Base-by-base conservation (phyloP, 2,797 vertebrate species). In the Typhlichthys subterraneus region DNA sequence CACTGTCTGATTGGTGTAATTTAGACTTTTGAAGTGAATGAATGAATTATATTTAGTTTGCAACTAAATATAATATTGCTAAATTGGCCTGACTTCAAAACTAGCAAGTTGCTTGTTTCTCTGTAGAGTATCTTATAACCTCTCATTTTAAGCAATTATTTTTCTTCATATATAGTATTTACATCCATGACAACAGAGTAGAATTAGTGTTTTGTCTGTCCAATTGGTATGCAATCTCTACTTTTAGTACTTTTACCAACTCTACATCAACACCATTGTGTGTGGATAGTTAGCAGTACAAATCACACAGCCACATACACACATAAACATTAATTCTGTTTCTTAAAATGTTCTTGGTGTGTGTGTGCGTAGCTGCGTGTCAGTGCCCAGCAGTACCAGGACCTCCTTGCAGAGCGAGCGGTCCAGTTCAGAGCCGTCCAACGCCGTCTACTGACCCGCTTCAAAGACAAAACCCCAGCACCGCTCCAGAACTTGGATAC, bases 401-500 rank as follows among this genome's bases (percentile, higher is more conserved):
- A 98, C 47, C 89, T 99, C 9, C 89, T 99, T 56, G 94, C 97
- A 1, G 95, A 97, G 90, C 93, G 95, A 66, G 97, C 97, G 0
- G 83, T 97, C 53, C 97, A 99, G 57, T 99, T 99, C 77, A 90
- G 97, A 86, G 97, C 96, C 82, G 97, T 99, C 77, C 95, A 99
- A 71, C 93, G 97, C 14, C 93, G 97, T 23, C 87, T 99, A 5
- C 86, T 99, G 78, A 96, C 95, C 19, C 94, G 96, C 29, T 98
- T 99, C 85, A 99, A 99, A 81, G 96, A 99, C 85, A 99, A 96
- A 88, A 99, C 95, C 45, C 97, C 97, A 0, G 94, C 95, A 4
- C 96, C 97, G 0, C 93, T 99, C 53, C 96, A 99, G 74, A 97
- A 98, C 89, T 92, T 99, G 73, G 97, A 99, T 84, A 96, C 94